Base-by-base conservation (phyloP, 2,888 invertebrate genomes). In the Monopis laevigella region DNA sequence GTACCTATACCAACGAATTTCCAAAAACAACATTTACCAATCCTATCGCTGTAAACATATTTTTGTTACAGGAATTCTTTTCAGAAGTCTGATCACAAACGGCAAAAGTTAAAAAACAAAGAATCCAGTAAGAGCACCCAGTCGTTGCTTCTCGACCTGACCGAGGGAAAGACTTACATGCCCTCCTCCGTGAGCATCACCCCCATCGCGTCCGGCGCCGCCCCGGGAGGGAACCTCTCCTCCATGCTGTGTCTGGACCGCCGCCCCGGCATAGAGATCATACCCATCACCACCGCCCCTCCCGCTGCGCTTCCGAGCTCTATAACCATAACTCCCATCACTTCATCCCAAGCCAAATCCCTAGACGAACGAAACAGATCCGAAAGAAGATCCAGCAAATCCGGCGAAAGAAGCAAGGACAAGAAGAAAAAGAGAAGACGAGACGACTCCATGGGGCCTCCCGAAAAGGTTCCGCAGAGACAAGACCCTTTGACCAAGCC, bases 251-350 rank as follows among this genome's bases (percentile, higher is more conserved):
- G 86, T 43, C 65, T 88, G 32, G 89, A 90, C 50, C 81, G 88
- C 43, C 74, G 90, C 18, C 88, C 89, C 0, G 90, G 90, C 2
- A 92, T 94, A 46, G 94, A 95, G 69, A 92, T 94, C 38, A 92
- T 94, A 53, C 93, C 94, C 0, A 85, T 92, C 45, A 80, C 87
- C 2, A 81, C 88, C 10, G 71, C 86, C 6, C 69, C 87, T 0
- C 84, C 86, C 3, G 82, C 88, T 5, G 82, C 84, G 3, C 63
- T 90, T 18, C 88, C 92, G 7, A 90, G 90, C 55, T 92, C 93
- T 1, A 92, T 93, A 43, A 93, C 93, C 1, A 93, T 94, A 42
- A 94, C 93, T 0, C 91, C 93, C 2, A 92, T 93, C 28, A 82
- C 86, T 1, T 75, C 82, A 2, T 73, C 83, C 5, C 86, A 85